These are phyloP conservation scores for Holacanthus passer DNA, from an alignment of 2,113 vertebrate genomes.

Conservation along the genomic window DNA sequence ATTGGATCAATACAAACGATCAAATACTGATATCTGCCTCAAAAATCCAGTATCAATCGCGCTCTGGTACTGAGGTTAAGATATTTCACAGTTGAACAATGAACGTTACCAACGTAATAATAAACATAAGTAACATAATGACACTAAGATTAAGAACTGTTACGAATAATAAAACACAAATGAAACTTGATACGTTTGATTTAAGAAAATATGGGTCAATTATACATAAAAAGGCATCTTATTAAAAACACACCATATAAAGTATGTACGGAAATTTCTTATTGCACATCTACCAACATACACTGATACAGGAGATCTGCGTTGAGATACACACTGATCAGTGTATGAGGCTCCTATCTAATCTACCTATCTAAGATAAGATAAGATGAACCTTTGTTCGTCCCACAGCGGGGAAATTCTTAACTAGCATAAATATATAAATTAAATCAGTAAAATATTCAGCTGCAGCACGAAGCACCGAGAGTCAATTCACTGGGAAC, in stretches of 20 bases:
- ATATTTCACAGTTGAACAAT: background rate
- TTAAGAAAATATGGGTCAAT: background rate
- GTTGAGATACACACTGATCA: background rate
- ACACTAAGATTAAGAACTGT: background rate
- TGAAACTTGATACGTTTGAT: background rate
- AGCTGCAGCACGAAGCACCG: slow-evolving; percentile 12
- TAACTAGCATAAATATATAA: no score
- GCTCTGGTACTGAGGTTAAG: background rate
- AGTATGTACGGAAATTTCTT: background rate
- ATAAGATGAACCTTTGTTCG: no score
- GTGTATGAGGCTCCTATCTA: background rate
- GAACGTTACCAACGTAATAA: background rate
- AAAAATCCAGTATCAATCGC: slow-evolving; percentile 20
- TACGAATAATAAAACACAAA: background rate
- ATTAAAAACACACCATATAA: background rate
- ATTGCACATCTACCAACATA: background rate
- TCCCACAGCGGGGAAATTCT: no score
- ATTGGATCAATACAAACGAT: background rate
- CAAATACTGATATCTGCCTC: background rate
- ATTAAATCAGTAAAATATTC: background rate
- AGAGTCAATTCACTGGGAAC: slow-evolving; percentile 16
- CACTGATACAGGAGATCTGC: background rate
- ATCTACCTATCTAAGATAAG: background rate
- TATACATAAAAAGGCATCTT: background rate
- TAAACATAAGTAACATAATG: background rate